Conservation (phyloP, 2,888 invertebrate species). For the Periphyllus acericola region DNA sequence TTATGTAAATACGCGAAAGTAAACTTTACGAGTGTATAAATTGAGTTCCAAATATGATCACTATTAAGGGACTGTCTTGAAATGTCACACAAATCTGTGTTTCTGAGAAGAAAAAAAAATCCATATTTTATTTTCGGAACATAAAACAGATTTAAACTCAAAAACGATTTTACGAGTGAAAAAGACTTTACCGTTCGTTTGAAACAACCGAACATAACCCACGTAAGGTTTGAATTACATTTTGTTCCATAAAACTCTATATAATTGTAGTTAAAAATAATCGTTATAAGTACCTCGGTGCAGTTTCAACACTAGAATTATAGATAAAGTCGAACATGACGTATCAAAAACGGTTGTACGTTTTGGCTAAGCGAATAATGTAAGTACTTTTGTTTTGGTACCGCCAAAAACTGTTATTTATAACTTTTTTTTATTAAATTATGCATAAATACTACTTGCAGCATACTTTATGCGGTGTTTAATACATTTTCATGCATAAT, state of each 20-base stretch:
- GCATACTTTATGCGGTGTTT: no score
- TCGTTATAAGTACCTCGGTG: neutral
- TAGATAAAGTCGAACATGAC: no score
- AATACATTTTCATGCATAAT: no score
- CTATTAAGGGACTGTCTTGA: slow-evolving; percentile 1
- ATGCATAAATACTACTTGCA: no score
- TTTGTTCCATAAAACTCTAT: slow-evolving; percentile 6
- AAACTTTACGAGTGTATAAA: neutral
- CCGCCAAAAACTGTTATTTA: no score
- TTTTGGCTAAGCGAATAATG: no score
- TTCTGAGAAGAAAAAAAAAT: neutral
- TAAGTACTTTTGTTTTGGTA: no score
- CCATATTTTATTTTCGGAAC: slow-evolving; percentile 44
- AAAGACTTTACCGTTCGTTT: slow-evolving; percentile 5
- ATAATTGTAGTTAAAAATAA: slow-evolving; percentile 23
- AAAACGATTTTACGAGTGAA: slow-evolving; percentile 47
- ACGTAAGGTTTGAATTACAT: slow-evolving; percentile 10
- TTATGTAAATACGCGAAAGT: neutral
- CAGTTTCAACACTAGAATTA: slow-evolving; percentile 1
- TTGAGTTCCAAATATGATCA: slow-evolving; percentile 25
- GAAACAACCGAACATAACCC: slow-evolving; percentile 11
- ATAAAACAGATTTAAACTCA: slow-evolving; percentile 51
- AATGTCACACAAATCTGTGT: neutral
- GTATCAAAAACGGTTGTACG: neutral
- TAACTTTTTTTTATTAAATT: no score